Evolutionary conservation across 1,140 invertebrate species (phyloP).

Genomic region (Papilio dardanus): DNA sequence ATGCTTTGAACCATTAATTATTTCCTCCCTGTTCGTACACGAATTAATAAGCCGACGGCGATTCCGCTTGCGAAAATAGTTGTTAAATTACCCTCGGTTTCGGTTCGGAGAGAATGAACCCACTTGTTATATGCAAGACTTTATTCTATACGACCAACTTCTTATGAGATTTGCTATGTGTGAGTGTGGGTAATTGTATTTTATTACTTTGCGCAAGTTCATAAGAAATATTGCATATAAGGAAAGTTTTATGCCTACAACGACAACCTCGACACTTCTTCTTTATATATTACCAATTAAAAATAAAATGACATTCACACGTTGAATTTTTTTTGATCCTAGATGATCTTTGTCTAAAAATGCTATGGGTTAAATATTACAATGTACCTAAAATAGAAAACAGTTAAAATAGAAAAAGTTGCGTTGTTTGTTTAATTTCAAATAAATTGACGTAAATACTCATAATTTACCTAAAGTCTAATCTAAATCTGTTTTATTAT

Average conservation of each 20-base stretch:
- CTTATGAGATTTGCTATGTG: not conserved
- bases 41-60: conserved; percentile 44
- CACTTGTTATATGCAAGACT: conserved; percentile 26
- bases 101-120: conserved; percentile 35
- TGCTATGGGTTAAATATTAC: not conserved
- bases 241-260: not conserved
- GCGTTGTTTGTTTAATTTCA: not conserved
- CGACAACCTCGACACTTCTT: not conserved
- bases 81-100: conserved; percentile 58
- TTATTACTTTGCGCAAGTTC: conserved; percentile 12
- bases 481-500: not conserved
- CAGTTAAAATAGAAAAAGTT: not conserved
- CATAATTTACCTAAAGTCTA: not conserved
- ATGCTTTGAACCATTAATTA: conserved; percentile 70
- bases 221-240: not conserved
- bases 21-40: conserved; percentile 56
- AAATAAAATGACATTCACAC: not conserved
- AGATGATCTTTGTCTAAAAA: no score
- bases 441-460: no score
- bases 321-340: not conserved
- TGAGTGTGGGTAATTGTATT: conserved; percentile 15
- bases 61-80: conserved; percentile 54
- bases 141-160: conserved; percentile 27
- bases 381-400: not conserved
- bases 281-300: not conserved